Base-by-base conservation (phyloP, 2,113 vertebrate genomes). In the Promerops cafer region DNA sequence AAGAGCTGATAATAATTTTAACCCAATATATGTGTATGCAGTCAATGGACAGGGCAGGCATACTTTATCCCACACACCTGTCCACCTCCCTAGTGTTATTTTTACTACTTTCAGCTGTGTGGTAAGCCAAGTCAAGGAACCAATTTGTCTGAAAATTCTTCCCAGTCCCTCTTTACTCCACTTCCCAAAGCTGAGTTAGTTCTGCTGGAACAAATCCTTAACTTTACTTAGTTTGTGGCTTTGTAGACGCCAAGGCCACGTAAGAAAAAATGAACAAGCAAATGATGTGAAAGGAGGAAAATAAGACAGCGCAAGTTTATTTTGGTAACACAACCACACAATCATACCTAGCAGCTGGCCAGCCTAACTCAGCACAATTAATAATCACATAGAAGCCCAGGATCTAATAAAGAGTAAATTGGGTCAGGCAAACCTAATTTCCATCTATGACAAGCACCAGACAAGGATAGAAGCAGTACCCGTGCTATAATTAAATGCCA, bases 201-300 rank as follows among this genome's bases (percentile, higher is more conserved):
- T 94, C 31, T 93, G 72, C 22, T 66, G n/a, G 28, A 66, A 44
- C n/a, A 84, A 94, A 87, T n/a, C 37, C 60, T 75, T 78, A 11
- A 42, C 61, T 77, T 94, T 57, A 75, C 26, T 40, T 50, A 20
- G 10, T 0, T 0, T 33, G 19, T 74, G 27, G 30, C 37, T 81
- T 6, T 42, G 33, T 30, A 39, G 78, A 50, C 47, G 63, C 9
- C 11, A 87, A 24, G 4, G 6, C 18, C n/a, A 66, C 39, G 27
- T 26, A 75, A 75, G 40, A 69, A 70, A 91, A 91, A 82, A 82
- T 17, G 31, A 78, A 53, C 42, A 66, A 74, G 78, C 8, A 71
- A 63, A 42, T 33, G 3, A 82, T 2, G 1, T 45, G 13, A 19
- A 54, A 82, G 35, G 23, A 84, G 52, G 39, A 75, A 54, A 78